Evolutionary conservation across 1,140 invertebrate species (phyloP), one percentile per base, ranked within the genome.

Genomic region (Prorops nasuta): DNA sequence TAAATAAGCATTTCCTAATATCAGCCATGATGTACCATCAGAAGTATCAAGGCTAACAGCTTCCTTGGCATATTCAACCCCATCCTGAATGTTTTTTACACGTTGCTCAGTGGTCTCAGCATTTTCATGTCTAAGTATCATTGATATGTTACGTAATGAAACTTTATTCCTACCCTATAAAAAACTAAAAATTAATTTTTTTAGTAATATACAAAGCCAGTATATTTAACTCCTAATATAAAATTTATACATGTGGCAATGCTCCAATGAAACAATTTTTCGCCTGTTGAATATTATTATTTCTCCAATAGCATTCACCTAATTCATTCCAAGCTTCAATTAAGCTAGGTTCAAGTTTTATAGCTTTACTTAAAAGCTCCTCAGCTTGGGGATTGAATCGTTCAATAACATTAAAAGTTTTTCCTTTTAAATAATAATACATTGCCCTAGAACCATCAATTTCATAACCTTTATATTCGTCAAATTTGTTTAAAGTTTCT

Each of bases 301-400:
- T 90, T 71, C 94, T 94, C 86, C 90, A 94, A 72, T 91, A 92
- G 71, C 88, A 91, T 72, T 93, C 90, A 4, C 92, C 92, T 8
- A 96, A 78, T 67, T 93, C 87, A 69, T 94, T 94, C 92, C 92
- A 95, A 3, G 91, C 91, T 49, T 90, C 86, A 1, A 89, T 81
- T 44, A 88, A 76, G 56, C 86, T 88, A 10, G 90, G 90, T 67
- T 93, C 87, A 14, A 94, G 75, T 77, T 94, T 94, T 1, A 94
- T 86, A 37, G 91, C 86, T 77, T 90, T 91, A 20, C 88, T 88
- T 16, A 94, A 73, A 20, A 83, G 77, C 58, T 90, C 86, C 52
- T 87, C 84, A 0, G 90, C 88, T 60, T 87, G 80, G 21, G 81
- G 72, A 59, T 83, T 82, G 73, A 86, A 89, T 22, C 82, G 78